A percentile compares a stretch with the other conserved stretches of the same genome.
phyloP scores from a whole-genome alignment of 2,888 invertebrate genomes.

The Scrobipalpa costella region DNA sequence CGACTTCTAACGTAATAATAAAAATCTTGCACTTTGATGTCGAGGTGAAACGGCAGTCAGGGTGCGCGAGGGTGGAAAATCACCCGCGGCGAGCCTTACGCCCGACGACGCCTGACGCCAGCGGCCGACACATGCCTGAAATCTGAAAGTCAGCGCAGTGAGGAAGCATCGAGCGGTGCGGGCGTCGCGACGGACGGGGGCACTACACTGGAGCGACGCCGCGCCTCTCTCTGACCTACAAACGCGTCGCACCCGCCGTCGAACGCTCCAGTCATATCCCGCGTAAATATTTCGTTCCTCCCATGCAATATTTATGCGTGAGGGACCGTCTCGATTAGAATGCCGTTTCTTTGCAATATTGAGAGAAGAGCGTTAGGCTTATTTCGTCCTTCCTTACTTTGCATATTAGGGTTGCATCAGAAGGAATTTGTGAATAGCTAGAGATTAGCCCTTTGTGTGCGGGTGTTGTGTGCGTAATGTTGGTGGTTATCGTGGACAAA shows the following conservation, averaged over 20 bases:
- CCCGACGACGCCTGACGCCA: conserved; percentile 37
- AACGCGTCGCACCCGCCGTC: conserved; percentile 48
- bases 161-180: conserved; percentile 31
- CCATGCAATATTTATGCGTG: conserved; percentile 71
- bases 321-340: conserved; percentile 71
- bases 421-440: conserved; percentile 49
- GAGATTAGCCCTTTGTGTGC: conserved; percentile 34
- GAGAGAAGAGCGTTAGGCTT: conserved; percentile 59
- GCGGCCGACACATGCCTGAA: conserved; percentile 44
- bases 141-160: conserved; percentile 47
- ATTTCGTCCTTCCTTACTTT: conserved; percentile 62
- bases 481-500: conserved; percentile 28
- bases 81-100: conserved; percentile 58
- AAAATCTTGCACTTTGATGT: conserved; percentile 74
- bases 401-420: conserved; percentile 60
- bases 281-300: conserved; percentile 65
- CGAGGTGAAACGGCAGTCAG: conserved; percentile 43
- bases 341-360: conserved; percentile 67
- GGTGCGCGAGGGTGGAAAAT: conserved; percentile 59
- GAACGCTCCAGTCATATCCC: conserved; percentile 39
- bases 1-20: conserved; percentile 62
- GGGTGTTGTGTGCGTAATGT: conserved; percentile 4
- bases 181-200: conserved; percentile 57
- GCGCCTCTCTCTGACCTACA: conserved; percentile 63
- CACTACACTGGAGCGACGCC: conserved; percentile 56